phyloP scores from a whole-genome alignment of 2,888 invertebrate species.

The Nudaria mundana region DNA sequence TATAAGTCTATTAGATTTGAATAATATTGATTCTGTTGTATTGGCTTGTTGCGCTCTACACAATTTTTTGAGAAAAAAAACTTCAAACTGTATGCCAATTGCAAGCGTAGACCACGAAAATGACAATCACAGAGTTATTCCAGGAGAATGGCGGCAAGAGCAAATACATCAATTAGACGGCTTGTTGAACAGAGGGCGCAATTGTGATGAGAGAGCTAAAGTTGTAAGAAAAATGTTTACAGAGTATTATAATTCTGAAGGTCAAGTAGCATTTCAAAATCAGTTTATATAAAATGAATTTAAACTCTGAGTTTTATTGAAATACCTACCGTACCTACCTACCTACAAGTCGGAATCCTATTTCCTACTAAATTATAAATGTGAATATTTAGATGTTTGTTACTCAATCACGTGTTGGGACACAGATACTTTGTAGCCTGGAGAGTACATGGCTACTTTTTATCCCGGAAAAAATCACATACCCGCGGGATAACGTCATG shows the following conservation, averaged over 20 bases:
- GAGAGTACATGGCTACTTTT: no score
- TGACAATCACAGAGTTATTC: slow-evolving; percentile 9
- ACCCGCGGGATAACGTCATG: no score
- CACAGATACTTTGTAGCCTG: no score
- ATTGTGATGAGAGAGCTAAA: slow-evolving; percentile 6
- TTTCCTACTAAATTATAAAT: no score
- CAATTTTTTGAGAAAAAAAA: slow-evolving; percentile 9
- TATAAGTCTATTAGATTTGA: neutral
- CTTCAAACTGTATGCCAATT: slow-evolving; percentile 5
- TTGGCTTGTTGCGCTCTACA: slow-evolving; percentile 9
- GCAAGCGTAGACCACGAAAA: slow-evolving; percentile 12
- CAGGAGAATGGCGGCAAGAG: slow-evolving; percentile 11
- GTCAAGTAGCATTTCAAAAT: slow-evolving; percentile 14
- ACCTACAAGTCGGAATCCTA: no score
- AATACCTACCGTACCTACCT: no score
- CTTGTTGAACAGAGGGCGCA: slow-evolving; percentile 4
- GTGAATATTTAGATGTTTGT: no score
- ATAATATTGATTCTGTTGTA: slow-evolving; percentile 7
- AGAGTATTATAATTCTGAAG: slow-evolving; percentile 12
- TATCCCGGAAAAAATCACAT: no score
- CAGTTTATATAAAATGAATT: neutral
- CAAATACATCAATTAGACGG: neutral
- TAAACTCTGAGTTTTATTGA: no score
- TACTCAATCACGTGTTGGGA: no score
- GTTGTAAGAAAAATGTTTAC: slow-evolving; percentile 12